Base-by-base conservation (phyloP, 2,888 invertebrate genomes). In the Odiellus spinosus region DNA sequence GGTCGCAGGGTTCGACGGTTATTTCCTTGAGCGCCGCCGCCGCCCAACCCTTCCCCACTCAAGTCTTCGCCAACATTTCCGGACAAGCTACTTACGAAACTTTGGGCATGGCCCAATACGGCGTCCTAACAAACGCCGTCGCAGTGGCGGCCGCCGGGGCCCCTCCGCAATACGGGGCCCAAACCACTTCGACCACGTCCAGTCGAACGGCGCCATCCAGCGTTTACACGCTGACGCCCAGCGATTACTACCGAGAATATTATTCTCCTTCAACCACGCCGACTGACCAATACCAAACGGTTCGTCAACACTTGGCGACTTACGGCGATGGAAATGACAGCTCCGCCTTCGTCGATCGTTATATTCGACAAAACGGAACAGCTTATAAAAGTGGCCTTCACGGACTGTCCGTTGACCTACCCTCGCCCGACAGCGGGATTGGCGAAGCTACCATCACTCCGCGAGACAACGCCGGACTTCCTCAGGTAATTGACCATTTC, bases 381-480 rank as follows among this genome's bases (percentile, higher is more conserved):
- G 4, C 26, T 42, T 53, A 52, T 34, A 53, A 53, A 51, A 46
- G 46, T 19, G 40, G 42, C 8, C 26, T 55, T 26, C 52, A 51
- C 34, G 60, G 61, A 39, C 77, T 88, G 58, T 86, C 87, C 44
- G 88, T 88, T 63, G 91, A 91, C 71, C 76, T 93, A 64, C 90
- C 91, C 21, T 88, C 88, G 59, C 88, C 90, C 21, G 93, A 93
- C 72, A 86, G 86, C 64, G 93, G 93, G 55, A 91, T 93, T 63
- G 91, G 91, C 55, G 84, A 87, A 35, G 86, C 88, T 64, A 84
- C 87, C 58, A 85, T 87, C 65, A 88, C 88, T 51, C 87, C 88
- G 54, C 73, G 85, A 61, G 85, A 85, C 70, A 85, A 86, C 71
- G 81, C 82, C 64, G 78, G 56, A 36, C 53, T 60, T 39, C 59